Evolutionary conservation across 2,113 vertebrate species (phyloP), one percentile per base, ranked within the genome.

Genomic region (Engystomops pustulosus): DNA sequence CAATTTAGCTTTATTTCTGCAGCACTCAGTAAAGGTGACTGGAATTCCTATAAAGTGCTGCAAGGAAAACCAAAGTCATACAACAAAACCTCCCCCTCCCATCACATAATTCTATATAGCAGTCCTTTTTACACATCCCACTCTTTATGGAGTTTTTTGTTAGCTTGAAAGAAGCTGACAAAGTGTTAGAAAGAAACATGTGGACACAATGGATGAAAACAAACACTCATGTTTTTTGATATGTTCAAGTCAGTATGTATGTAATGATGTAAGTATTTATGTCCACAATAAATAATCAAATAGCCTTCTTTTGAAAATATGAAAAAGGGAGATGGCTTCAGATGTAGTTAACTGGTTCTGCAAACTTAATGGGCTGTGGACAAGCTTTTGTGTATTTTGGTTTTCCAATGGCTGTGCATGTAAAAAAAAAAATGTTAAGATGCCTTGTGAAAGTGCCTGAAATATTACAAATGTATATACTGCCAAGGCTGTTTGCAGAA

Each of bases 11-110:
- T 55, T 53, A 83, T 44, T 70, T 79, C 83, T 79, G 83, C 83
- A 79, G 74, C 70, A 47, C 74, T 79, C 3, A 79, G 49, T 58
- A 23, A 69, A 53, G 47, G 75, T 85, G 83, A 85, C 83, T 79
- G 62, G 83, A 85, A 85, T 85, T 65, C 45, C 45, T 79, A 85
- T 85, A 75, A 85, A 79, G 83, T 15, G n/a, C 75, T 45, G 83
- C 75, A 85, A 51, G 65, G 27, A 58, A 69, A 84, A 32, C 60
- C 45, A 78, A 55, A 72, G 60, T 78, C 82, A 84, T 18, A 34
- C 74, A 17, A 32, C 14, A 14, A 53, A 34, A n/a, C 20, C 30
- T 77, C 44, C 72, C 60, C 82, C 72, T 68, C 72, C 72, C 34
- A 2, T 41, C 41, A 71, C 38, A 25, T 49, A 62, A 68, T 76